Evolutionary conservation across 1,140 invertebrate genomes (phyloP), one percentile per base, ranked within the genome.

Genomic region (Brachystomella parvula): DNA sequence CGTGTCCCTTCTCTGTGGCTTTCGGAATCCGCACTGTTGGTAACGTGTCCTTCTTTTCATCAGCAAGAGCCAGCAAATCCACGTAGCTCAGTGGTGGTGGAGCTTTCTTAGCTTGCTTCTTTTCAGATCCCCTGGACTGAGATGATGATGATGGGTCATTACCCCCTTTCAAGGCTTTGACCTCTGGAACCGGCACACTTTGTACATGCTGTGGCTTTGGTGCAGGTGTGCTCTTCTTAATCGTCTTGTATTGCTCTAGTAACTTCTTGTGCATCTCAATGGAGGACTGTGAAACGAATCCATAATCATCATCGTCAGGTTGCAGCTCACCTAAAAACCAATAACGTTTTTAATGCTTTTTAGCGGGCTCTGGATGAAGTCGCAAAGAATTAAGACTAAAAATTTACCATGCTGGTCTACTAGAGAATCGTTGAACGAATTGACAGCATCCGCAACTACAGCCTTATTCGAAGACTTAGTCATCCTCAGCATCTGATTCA

Each of bases 401-500:
- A 28, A 61, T 26, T 39, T 65, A 33, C 47, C 62, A 64, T 82
- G 80, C 79, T 73, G 82, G 32, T 85, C 78, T 0, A 87, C 89
- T 32, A 89, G 82, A 47, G 86, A 85, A 60, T 89, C 90, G 71
- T 89, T 85, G 32, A 86, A 82, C 75, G 83, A 83, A 75, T 91
- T 87, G 62, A 89, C 80, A 17, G 89, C 89, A 83, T 92, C 90
- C 61, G 85, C 85, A 63, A 93, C 78, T 2, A 89, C 89, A 6
- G 89, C 86, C 76, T 92, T 90, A 76, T 91, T 92, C 0, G 89
- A 89, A 60, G 89, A 89, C 79, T 94, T 94, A 28, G 89, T 92
- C 1, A 90, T 79, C 76, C 85, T 85, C 67, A 87, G 79, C 80
- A 88, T 87, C 62, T 84, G 82, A 73, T 82, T 83, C 0, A 85